Percentiles rank a stretch among this genome's conserved stretches.
Conservation (phyloP, 2,888 invertebrate genomes). For the Hirudinaria manillensis region DNA sequence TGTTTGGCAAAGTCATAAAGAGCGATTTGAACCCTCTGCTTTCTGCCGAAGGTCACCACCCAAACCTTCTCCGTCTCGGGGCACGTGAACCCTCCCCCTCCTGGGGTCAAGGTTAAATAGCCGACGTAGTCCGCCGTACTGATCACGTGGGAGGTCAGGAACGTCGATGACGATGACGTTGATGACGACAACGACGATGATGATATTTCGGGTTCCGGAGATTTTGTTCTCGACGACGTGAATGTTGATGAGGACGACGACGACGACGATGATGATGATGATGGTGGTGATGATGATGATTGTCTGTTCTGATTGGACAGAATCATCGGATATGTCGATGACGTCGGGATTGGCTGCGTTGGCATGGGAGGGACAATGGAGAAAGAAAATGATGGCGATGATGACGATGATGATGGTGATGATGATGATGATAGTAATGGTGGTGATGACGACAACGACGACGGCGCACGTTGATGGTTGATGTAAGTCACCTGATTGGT, state of each 20-base stretch:
- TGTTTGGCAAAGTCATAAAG: slow-evolving; percentile 21
- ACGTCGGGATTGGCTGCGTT: too few species aligned
- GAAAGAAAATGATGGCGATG: slow-evolving; percentile 14
- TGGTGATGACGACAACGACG: slow-evolving; percentile 9
- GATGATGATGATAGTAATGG: slow-evolving; percentile 13
- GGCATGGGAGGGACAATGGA: background rate
- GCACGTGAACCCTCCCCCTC: background rate
- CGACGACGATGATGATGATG: slow-evolving; percentile 20
- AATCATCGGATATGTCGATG: too few species aligned
- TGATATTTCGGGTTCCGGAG: background rate
- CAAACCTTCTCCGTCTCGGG: background rate
- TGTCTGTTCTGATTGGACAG: background rate
- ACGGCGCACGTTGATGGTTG: background rate
- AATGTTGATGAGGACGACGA: slow-evolving; percentile 22
- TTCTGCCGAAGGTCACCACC: background rate
- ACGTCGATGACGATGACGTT: background rate
- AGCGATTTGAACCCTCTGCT: slow-evolving; percentile 15
- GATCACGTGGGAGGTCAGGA: background rate
- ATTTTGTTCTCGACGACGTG: background rate
- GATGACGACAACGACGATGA: background rate
- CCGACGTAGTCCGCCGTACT: background rate
- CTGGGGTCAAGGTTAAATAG: slow-evolving; percentile 14
- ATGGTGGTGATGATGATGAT: slow-evolving; percentile 1
- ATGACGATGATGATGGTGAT: slow-evolving; percentile 10
- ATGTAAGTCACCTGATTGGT: background rate